Conservation (phyloP, 2,113 vertebrate genomes). For the Phyllostomus hastatus region DNA sequence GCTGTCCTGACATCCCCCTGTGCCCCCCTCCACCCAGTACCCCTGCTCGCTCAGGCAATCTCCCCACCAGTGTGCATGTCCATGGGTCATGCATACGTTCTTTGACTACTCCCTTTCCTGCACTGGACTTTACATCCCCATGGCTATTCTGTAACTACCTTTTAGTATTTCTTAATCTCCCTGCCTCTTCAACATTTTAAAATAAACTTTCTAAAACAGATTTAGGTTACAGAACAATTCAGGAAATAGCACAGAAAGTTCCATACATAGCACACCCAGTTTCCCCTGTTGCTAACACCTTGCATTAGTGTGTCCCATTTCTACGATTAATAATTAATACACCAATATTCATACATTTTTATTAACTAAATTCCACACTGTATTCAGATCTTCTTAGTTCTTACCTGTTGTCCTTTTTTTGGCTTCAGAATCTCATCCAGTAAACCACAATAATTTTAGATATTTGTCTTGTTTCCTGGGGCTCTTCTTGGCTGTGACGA, state of each 20-base stretch:
- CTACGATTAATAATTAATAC: not conserved
- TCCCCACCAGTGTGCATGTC: no score
- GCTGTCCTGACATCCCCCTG: no score
- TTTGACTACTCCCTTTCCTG: no score
- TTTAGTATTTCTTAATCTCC: no score
- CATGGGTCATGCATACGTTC: no score
- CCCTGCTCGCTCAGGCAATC: no score
- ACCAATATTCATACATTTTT: not conserved
- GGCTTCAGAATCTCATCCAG: not conserved
- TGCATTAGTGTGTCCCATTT: not conserved
- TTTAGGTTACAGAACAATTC: not conserved
- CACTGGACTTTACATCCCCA: no score
- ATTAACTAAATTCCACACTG: not conserved
- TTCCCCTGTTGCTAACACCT: not conserved
- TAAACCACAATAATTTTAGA: not conserved
- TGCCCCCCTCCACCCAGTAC: no score
- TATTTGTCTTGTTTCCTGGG: not conserved
- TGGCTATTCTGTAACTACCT: no score
- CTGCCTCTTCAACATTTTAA: not conserved
- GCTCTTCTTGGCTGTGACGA: not conserved
- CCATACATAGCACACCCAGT: not conserved
- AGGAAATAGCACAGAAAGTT: not conserved
- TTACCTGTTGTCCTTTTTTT: not conserved
- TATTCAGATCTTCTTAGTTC: not conserved
- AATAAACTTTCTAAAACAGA: not conserved